These are phyloP conservation scores for Nemotelus pantherinus DNA, from an alignment of 2,888 invertebrate genomes.

Conservation along the genomic window DNA sequence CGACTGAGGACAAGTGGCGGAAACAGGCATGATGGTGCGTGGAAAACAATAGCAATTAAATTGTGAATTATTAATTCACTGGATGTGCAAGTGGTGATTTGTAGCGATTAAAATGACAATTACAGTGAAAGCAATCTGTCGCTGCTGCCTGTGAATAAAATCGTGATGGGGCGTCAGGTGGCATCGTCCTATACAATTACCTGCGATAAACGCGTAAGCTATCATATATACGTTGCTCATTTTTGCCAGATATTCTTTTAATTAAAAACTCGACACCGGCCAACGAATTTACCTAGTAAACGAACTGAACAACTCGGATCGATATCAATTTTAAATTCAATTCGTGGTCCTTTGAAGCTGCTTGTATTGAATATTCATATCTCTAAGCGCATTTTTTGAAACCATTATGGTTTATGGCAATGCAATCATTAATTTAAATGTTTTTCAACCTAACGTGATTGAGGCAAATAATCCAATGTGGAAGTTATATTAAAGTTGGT, in stretches of 20 bases:
- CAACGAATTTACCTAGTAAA: background rate
- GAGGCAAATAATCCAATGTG: no score
- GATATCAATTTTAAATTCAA: constrained; percentile 20
- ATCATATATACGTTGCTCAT: background rate
- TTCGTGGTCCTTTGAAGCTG: background rate
- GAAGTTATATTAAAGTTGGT: no score
- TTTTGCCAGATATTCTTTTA: background rate
- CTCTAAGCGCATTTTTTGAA: no score
- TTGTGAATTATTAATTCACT: constrained; percentile 32
- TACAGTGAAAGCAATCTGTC: constrained; percentile 30
- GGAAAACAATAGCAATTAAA: constrained; percentile 21
- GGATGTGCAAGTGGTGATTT: constrained; percentile 31
- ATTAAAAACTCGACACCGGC: background rate
- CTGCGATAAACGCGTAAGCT: background rate
- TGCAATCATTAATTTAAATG: no score
- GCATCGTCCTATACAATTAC: constrained; percentile 14
- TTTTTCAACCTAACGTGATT: no score
- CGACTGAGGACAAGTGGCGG: no score
- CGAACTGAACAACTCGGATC: constrained; percentile 5
- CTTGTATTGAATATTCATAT: no score
- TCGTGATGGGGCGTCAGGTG: constrained; percentile 13
- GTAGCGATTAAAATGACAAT: constrained; percentile 35
- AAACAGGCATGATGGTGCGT: background rate
- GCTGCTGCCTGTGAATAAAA: background rate
- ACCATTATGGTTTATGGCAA: no score